Percentiles rank a stretch among this genome's conserved stretches.
phyloP scores from a whole-genome alignment of 2,888 invertebrate genomes.

The Eudasyphora cyanicolor region DNA sequence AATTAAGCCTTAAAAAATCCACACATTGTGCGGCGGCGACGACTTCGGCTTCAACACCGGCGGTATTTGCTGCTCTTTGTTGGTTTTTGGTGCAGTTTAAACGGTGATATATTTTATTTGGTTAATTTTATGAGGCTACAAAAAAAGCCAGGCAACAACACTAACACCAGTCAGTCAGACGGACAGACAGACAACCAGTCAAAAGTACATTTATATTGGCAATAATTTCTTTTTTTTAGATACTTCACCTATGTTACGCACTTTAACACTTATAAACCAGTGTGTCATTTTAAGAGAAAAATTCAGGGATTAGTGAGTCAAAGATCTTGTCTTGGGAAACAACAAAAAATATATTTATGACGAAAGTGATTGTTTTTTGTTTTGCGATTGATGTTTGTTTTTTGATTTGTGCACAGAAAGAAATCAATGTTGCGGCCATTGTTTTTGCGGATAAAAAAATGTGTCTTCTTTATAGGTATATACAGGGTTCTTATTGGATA shows the following conservation, averaged over 20 bases:
- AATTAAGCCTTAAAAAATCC: conserved; percentile 76
- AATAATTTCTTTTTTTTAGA: conserved; percentile 67
- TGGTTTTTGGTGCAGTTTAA: conserved; percentile 40
- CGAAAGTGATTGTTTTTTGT: conserved; percentile 21
- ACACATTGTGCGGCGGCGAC: conserved; percentile 47
- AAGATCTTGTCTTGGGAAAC: too few relatives aligned
- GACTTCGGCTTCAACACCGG: too few relatives aligned
- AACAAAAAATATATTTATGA: too few relatives aligned
- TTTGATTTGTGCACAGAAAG: background rate
- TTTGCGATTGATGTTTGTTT: background rate
- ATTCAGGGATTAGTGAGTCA: too few relatives aligned
- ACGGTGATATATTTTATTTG: conserved; percentile 56
- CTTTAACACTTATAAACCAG: conserved; percentile 17
- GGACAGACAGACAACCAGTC: background rate
- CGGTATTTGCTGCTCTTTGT: too few relatives aligned
- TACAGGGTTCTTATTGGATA: too few relatives aligned
- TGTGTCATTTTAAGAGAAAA: conserved; percentile 62
- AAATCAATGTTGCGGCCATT: too few relatives aligned
- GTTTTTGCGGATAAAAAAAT: too few relatives aligned
- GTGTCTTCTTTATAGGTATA: too few relatives aligned
- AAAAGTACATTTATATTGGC: conserved; percentile 73
- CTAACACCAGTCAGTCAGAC: background rate
- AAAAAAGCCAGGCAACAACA: conserved; percentile 63
- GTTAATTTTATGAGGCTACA: conserved; percentile 75
- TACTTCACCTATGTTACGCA: conserved; percentile 67